phyloP scores from a whole-genome alignment of 2,113 vertebrate species.

The Lipophrys pholis region DNA sequence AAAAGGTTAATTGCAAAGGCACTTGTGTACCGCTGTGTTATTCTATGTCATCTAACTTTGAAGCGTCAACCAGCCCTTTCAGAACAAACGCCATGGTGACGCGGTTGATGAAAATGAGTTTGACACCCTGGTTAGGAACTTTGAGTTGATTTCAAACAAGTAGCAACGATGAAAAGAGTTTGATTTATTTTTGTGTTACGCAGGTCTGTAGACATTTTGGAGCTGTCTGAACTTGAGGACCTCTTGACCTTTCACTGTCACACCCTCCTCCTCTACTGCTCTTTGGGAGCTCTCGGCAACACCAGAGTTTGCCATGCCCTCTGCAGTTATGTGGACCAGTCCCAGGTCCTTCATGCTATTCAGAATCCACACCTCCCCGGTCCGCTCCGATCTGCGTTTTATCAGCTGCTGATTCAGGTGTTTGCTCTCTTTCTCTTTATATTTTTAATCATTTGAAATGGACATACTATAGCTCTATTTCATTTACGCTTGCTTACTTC shows the following conservation, averaged over 20 bases:
- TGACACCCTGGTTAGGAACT: not conserved
- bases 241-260: constrained; percentile 91
- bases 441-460: too few relatives aligned
- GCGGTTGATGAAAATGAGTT: too few relatives aligned
- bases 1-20: too few relatives aligned
- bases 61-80: too few relatives aligned
- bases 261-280: constrained; percentile 92
- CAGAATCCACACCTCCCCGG: constrained; percentile 91
- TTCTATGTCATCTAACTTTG: too few relatives aligned
- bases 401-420: constrained; percentile 90
- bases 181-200: constrained; percentile 9
- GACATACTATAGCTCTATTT: too few relatives aligned
- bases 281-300: constrained; percentile 92
- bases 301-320: constrained; percentile 91
- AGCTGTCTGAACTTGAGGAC: constrained; percentile 90
- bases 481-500: not conserved
- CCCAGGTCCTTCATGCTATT: constrained; percentile 91
- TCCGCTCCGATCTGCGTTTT: constrained; percentile 88
- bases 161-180: not conserved
- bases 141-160: constrained; percentile 8
- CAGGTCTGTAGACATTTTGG: constrained; percentile 94
- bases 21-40: too few relatives aligned
- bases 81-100: too few relatives aligned
- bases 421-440: not conserved
- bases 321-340: constrained; percentile 94